Evolutionary conservation across 2,888 invertebrate genomes (phyloP), one percentile per base, ranked within the genome.

Genomic region (Apamea anceps): DNA sequence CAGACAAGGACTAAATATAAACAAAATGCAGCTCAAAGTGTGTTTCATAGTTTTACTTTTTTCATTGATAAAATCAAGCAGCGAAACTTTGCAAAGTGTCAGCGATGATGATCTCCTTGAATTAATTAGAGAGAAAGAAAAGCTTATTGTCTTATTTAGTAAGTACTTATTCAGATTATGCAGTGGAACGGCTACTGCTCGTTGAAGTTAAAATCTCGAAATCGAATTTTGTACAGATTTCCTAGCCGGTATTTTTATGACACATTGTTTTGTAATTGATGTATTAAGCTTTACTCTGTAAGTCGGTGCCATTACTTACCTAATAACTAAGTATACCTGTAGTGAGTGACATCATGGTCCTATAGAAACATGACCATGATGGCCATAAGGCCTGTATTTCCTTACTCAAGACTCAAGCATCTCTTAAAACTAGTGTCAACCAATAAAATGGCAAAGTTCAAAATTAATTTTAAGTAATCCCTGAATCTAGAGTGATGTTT

Each of bases 121-220:
- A 93, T 96, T 98, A 72, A 98, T 99, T 84, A 97, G 97, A 93
- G 98, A 97, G 77, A 98, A 98, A 95, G 98, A 98, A 95, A 98
- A 98, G 96, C 98, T 99, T 79, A 97, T 99, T 83, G 98, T 98
- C 72, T 96, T 99, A 79, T 99, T 99, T 93, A 97, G 98, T 98
- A 97, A 98, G 98, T 98, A 92, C 32, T n/a, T 28, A 57, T 75
- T 15, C 13, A 28, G 42, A 32, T 28, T 51, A 62, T 48, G 8
- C 51, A n/a, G 51, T 54, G 54, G 32, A 63, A 63, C 28, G 32
- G 4, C 28, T 13, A 68, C 10, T 54, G 28, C 0, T 18, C n/a
- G 18, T 65, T 80, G 25, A 12, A 60, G 25, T 62, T 45, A 25
- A 13, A 72, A 45, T 72, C 13, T 63, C 62, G n/a, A n/a, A n/a